phyloP scores from a whole-genome alignment of 2,797 vertebrate species.

The Thamnophis elegans region DNA sequence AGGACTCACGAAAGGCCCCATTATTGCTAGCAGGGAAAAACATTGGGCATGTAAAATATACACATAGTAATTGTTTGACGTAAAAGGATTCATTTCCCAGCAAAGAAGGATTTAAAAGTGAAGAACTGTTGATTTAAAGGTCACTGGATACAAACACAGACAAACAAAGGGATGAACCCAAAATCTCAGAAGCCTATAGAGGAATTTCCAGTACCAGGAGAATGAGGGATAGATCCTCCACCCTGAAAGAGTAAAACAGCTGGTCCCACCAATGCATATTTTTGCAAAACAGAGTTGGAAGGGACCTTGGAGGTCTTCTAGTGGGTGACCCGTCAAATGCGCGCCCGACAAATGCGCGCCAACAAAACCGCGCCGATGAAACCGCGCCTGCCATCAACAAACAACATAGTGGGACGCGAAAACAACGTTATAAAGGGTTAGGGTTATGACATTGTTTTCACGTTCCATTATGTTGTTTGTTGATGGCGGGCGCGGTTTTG shows the following conservation, averaged over 20 bases:
- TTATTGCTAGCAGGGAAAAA: constrained; percentile 8
- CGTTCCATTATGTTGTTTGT: too few relatives aligned
- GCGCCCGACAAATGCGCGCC: too few relatives aligned
- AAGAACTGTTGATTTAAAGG: not conserved
- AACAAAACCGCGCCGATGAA: too few relatives aligned
- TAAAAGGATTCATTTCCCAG: constrained; percentile 16
- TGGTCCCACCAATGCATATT: not conserved
- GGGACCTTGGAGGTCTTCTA: not conserved
- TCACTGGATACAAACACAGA: not conserved
- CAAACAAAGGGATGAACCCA: not conserved
- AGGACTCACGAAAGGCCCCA: not conserved
- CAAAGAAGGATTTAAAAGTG: not conserved
- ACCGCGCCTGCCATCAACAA: too few relatives aligned
- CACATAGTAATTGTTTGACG: constrained; percentile 8
- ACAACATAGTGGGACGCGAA: too few relatives aligned
- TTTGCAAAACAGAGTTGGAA: not conserved
- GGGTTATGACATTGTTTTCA: too few relatives aligned
- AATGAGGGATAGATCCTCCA: not conserved
- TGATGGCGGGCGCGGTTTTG: too few relatives aligned
- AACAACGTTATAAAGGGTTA: too few relatives aligned
- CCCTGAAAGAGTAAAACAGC: not conserved
- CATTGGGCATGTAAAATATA: constrained; percentile 2
- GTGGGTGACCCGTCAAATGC: too few relatives aligned
- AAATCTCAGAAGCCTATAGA: not conserved
- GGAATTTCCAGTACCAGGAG: not conserved